Percentiles rank a stretch among this genome's conserved stretches.
These are phyloP conservation scores for Australoheros facetus DNA, from an alignment of 2,797 vertebrate species.

Conservation along the genomic window DNA sequence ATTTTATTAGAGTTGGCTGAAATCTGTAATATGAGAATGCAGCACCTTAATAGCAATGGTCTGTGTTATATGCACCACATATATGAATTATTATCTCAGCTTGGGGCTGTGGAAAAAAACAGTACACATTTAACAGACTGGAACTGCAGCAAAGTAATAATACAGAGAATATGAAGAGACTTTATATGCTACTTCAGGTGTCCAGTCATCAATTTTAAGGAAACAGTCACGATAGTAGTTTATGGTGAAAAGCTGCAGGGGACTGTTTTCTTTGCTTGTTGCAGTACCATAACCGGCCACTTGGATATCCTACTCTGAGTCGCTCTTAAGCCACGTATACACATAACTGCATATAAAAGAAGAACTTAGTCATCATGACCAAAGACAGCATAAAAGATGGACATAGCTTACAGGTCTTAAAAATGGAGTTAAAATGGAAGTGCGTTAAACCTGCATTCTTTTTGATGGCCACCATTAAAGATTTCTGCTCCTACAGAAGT, in stretches of 20 bases:
- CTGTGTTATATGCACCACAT: neutral
- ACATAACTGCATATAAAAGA: neutral
- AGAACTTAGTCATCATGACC: neutral
- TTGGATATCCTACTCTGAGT: neutral
- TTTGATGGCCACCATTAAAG: neutral
- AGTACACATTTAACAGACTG: neutral
- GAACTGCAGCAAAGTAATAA: neutral
- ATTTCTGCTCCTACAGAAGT: too few relatives aligned
- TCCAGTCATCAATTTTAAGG: neutral
- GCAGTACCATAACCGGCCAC: neutral
- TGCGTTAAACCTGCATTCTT: rapidly evolving
- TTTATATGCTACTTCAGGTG: neutral
- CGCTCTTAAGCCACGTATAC: neutral
- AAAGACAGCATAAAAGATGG: neutral
- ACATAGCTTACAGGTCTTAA: too few relatives aligned
- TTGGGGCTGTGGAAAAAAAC: neutral
- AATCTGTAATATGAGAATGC: neutral
- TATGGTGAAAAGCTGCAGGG: neutral
- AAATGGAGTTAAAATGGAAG: too few relatives aligned
- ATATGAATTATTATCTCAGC: neutral
- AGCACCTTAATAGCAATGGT: neutral
- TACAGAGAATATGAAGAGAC: neutral
- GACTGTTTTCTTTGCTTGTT: neutral
- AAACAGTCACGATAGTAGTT: rapidly evolving
- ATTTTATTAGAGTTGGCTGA: neutral